Evolutionary conservation across 2,888 invertebrate genomes (phyloP).

Genomic region (Achlya flavicornis): DNA sequence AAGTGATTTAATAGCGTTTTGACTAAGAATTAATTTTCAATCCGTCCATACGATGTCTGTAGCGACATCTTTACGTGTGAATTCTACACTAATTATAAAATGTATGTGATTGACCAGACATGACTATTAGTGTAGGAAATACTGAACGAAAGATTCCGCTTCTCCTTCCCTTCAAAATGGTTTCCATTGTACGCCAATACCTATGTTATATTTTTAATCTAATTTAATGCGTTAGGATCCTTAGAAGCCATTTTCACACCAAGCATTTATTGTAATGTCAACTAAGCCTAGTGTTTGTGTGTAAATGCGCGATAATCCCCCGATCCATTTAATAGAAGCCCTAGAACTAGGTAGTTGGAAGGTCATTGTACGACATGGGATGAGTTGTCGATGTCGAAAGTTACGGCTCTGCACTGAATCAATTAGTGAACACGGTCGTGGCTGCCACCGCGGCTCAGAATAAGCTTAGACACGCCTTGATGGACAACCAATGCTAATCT

Average conservation of each 20-base stretch:
- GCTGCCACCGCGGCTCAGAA: conserved; percentile 40
- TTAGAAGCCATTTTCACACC: conserved; percentile 51
- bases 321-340: conserved; percentile 78
- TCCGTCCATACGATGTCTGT: too few species aligned
- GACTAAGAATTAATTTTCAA: too few species aligned
- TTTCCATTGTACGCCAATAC: too few species aligned
- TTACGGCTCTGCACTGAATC: conserved; percentile 68
- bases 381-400: conserved; percentile 57
- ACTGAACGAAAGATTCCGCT: too few species aligned
- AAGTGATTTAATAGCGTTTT: too few species aligned
- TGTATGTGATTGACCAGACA: too few species aligned
- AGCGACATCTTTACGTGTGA: too few species aligned
- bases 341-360: conserved; percentile 62
- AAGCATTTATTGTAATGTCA: conserved; percentile 31
- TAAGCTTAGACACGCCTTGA: conserved; percentile 65
- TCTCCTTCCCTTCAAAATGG: too few species aligned
- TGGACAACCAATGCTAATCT: conserved; percentile 59
- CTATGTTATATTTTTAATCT: background rate
- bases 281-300: conserved; percentile 47
- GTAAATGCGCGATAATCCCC: conserved; percentile 63
- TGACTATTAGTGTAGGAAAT: too few species aligned
- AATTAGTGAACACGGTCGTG: conserved; percentile 62
- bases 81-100: too few species aligned
- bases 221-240: conserved; percentile 25
- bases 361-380: conserved; percentile 63